A percentile compares a stretch with the other conserved stretches of the same genome.
phyloP scores from a whole-genome alignment of 2,797 vertebrate genomes.

The Sternarchorhynchus goeldii region DNA sequence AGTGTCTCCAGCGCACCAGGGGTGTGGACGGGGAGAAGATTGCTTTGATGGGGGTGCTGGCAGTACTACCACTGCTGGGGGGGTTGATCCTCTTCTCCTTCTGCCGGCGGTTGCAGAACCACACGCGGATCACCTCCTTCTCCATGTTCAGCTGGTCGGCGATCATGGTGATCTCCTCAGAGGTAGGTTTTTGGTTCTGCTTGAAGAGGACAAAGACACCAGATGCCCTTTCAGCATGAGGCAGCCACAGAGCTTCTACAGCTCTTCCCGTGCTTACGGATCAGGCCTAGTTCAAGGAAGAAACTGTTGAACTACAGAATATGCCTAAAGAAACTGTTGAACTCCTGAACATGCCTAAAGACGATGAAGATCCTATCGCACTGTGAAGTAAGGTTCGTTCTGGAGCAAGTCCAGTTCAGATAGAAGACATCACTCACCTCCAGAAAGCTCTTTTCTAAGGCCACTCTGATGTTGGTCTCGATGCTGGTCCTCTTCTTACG shows the following conservation, averaged over 20 bases:
- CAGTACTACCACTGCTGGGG: slow-evolving; percentile 86
- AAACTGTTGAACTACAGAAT: not conserved
- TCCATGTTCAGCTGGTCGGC: slow-evolving; percentile 99
- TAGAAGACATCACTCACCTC: slow-evolving; percentile 81
- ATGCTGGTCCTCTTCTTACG: slow-evolving; percentile 99
- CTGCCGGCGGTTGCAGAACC: slow-evolving; percentile 99
- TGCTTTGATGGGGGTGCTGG: slow-evolving; percentile 93
- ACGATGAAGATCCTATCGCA: not conserved
- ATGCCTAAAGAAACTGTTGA: no score
- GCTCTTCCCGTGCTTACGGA: not conserved
- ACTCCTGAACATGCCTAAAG: no score
- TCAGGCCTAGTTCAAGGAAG: not conserved
- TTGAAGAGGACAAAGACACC: slow-evolving; percentile 77
- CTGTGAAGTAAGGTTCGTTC: not conserved
- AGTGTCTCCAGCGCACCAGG: slow-evolving; percentile 78
- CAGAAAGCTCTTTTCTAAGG: slow-evolving; percentile 99
- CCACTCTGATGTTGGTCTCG: slow-evolving; percentile 99
- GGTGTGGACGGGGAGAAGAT: slow-evolving; percentile 92
- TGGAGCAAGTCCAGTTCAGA: slow-evolving; percentile 6
- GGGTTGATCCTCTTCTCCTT: slow-evolving; percentile 99
- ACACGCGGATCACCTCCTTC: slow-evolving; percentile 99
- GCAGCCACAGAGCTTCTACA: slow-evolving; percentile 25
- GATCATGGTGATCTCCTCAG: slow-evolving; percentile 99
- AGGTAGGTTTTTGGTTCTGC: slow-evolving; percentile 99
- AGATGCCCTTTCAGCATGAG: slow-evolving; percentile 69